Conservation (phyloP, 2,888 invertebrate genomes). For the Acholoe squamosa region DNA sequence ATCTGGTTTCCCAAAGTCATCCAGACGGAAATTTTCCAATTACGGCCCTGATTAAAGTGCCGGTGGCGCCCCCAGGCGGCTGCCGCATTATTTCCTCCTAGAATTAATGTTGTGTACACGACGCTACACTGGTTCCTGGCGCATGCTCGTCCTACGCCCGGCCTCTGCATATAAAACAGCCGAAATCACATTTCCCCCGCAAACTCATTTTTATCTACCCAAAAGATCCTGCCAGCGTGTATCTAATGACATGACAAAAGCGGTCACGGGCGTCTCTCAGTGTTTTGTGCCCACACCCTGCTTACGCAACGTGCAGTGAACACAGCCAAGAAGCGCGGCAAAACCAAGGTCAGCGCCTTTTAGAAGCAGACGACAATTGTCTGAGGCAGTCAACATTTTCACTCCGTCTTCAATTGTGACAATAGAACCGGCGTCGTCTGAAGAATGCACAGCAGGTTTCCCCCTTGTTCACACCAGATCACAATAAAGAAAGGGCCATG, state of each 20-base stretch:
- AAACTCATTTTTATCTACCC: background rate
- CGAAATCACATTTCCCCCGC: background rate
- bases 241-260: slow-evolving; percentile 33
- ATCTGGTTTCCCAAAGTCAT: slow-evolving; percentile 31
- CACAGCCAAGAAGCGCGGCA: background rate
- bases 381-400: background rate
- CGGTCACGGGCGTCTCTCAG: background rate
- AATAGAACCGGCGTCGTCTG: background rate
- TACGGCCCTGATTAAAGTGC: slow-evolving; percentile 49
- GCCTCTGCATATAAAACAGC: background rate
- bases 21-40: slow-evolving; percentile 57
- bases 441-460: background rate
- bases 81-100: slow-evolving; percentile 41
- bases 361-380: background rate
- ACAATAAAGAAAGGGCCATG: background rate
- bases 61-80: slow-evolving; percentile 18
- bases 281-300: background rate
- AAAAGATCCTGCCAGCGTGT: background rate
- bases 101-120: slow-evolving; percentile 47
- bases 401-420: background rate
- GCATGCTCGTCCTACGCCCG: background rate
- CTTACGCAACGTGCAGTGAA: background rate
- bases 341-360: background rate
- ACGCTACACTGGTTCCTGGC: background rate
- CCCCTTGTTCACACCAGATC: background rate